These are phyloP conservation scores for Anthophora plumipes DNA, from an alignment of 2,888 invertebrate genomes.

Conservation along the genomic window DNA sequence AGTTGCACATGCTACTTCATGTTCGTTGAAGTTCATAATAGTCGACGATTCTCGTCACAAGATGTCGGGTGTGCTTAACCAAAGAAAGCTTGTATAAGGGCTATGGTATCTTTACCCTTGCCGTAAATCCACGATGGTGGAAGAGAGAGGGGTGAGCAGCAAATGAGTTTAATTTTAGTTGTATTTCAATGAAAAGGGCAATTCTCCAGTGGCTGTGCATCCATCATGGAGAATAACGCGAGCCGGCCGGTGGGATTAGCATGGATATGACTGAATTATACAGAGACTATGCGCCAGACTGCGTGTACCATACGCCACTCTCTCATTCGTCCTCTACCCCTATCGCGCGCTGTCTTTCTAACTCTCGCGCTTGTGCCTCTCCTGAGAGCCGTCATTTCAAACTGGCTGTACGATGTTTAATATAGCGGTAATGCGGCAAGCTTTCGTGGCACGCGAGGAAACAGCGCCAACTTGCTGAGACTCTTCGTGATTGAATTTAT, in stretches of 20 bases:
- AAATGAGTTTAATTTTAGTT: constrained; percentile 83
- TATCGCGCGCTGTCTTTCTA: constrained; percentile 57
- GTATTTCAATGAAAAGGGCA: constrained; percentile 83
- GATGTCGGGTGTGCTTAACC: background rate
- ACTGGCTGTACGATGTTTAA: constrained; percentile 71
- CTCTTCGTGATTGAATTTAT: constrained; percentile 64
- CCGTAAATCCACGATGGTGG: constrained; percentile 71
- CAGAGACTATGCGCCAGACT: constrained; percentile 82
- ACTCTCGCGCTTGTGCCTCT: constrained; percentile 71
- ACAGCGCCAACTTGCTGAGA: background rate
- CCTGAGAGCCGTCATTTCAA: constrained; percentile 78
- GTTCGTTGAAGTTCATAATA: constrained; percentile 1
- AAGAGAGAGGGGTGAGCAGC: no score
- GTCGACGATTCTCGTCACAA: background rate
- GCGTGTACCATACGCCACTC: constrained; percentile 79
- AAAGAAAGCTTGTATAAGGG: constrained; percentile 17
- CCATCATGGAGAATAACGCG: constrained; percentile 81
- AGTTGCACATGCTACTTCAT: no score
- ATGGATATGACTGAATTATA: constrained; percentile 83
- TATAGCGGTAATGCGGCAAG: constrained; percentile 70
- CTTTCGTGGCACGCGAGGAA: constrained; percentile 51
- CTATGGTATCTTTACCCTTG: constrained; percentile 23
- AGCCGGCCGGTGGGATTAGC: constrained; percentile 80
- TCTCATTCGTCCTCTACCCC: constrained; percentile 55
- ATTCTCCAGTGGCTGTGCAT: constrained; percentile 81